Conservation (phyloP, 2,888 invertebrate species). For the Rhabditoides inermis region DNA sequence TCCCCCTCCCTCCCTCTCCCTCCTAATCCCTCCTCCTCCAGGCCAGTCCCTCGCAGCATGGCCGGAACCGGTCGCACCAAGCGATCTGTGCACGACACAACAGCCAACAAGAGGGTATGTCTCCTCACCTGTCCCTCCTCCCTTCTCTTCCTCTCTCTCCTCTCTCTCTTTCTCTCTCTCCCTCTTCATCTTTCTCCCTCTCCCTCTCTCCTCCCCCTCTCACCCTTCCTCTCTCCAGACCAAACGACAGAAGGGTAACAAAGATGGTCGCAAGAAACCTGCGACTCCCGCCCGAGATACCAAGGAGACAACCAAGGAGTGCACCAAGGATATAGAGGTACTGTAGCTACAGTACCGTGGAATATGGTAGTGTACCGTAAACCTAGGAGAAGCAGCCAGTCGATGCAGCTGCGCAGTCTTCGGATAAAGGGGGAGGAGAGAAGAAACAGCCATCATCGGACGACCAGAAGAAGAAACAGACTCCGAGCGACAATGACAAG, state of each 20-base stretch:
- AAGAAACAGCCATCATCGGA: no score
- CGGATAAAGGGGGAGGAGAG: no score
- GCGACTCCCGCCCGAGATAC: not conserved
- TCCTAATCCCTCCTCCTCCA: not conserved
- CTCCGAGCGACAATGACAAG: not conserved
- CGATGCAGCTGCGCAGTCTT: no score
- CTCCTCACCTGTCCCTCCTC: not conserved
- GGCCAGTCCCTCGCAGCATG: not conserved
- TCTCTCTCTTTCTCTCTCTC: constrained; percentile 1
- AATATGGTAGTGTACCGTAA: no score
- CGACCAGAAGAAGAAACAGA: not conserved
- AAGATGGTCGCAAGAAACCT: not conserved
- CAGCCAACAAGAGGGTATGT: not conserved
- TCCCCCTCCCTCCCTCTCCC: not conserved
- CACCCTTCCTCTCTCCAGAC: not conserved
- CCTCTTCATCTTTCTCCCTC: no score
- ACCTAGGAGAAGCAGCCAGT: no score
- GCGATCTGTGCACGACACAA: no score
- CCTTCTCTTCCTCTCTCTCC: not conserved
- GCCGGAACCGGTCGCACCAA: no score
- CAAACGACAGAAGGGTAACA: not conserved
- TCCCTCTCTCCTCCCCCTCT: no score
- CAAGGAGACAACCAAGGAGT: no score
- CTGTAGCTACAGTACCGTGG: no score
- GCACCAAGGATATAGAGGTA: no score